Conservation (phyloP, 1,140 invertebrate genomes). For the Caenorhabditis tropicalis region DNA sequence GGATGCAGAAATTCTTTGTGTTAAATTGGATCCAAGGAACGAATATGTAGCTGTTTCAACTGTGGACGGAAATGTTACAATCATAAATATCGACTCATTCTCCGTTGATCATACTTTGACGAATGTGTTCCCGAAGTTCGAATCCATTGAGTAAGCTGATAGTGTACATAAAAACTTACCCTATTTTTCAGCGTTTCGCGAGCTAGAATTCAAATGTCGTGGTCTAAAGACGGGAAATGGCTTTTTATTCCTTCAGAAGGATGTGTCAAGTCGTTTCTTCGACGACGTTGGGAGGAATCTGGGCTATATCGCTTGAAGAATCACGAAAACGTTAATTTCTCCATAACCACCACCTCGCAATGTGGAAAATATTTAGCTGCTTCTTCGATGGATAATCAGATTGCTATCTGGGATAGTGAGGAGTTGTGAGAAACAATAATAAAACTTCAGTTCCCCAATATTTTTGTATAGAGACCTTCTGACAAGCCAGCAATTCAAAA, state of each 20-base stretch:
- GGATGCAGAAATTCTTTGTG: constrained; percentile 2
- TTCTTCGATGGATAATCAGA: constrained; percentile 1
- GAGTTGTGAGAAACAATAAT: neutral
- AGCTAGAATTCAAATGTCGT: neutral
- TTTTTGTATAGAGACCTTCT: neutral
- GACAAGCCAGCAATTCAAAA: neutral
- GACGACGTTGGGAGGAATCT: neutral
- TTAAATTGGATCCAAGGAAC: neutral
- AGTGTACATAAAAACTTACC: neutral
- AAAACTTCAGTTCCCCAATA: no score
- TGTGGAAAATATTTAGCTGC: constrained; percentile 8
- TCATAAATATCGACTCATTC: neutral
- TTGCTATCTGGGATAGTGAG: neutral
- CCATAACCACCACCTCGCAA: neutral
- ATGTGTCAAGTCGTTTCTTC: neutral
- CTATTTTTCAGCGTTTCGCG: neutral
- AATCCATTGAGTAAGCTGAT: neutral
- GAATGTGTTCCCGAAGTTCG: neutral
- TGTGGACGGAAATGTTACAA: neutral
- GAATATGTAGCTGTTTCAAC: neutral
- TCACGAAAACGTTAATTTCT: neutral
- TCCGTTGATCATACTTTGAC: neutral
- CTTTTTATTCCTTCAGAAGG: neutral
- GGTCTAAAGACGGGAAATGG: neutral
- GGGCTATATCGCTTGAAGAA: neutral